Base-by-base conservation (phyloP, 2,888 invertebrate species). In the Melanophora roralis region DNA sequence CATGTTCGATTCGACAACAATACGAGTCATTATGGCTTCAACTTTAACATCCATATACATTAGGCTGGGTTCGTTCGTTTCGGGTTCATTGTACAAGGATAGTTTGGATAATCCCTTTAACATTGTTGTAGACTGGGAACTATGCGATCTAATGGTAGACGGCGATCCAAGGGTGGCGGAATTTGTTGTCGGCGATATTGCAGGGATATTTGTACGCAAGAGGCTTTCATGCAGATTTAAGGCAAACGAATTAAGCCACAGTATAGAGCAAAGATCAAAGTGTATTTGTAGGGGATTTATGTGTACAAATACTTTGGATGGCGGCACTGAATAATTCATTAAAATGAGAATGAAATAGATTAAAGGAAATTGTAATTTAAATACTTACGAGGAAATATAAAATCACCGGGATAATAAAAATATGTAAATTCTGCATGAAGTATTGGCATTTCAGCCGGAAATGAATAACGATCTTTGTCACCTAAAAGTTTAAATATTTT, bases 351-450 rank as follows among this genome's bases (percentile, higher is more conserved):
- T 76, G 74, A 60, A 69, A 77, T 78, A 43, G 76, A n/a, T 4
- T 16, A 55, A 32, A 64, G 19, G 23, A 38, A 11, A 16, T 21
- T 38, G 16, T 16, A 3, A 47, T n/a, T 49, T 38, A 21, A 45
- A 21, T 47, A 86, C 93, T 92, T 91, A 97, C 97, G 91, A 86
- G 97, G 97, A 91, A 96, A 97, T 85, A 94, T 94, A 73, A 94
- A 93, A 86, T 97, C 96, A 51, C 96, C 96, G 0, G 98, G 98
- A 88, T 98, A 98, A 88, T 98, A 99, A 90, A 97, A 99, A 88
- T 97, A 96, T 0, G 97, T 97, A 83, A 98, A 95, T 88, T 99
- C 99, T 0, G 98, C 95, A 90, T 99, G 98, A n/a, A 99, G 88
- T 32, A 98, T 93, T 16, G 97, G 95, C 84, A 97, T 95, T 87